Conservation (phyloP, 2,888 invertebrate species). For the Tiphia femorata region DNA sequence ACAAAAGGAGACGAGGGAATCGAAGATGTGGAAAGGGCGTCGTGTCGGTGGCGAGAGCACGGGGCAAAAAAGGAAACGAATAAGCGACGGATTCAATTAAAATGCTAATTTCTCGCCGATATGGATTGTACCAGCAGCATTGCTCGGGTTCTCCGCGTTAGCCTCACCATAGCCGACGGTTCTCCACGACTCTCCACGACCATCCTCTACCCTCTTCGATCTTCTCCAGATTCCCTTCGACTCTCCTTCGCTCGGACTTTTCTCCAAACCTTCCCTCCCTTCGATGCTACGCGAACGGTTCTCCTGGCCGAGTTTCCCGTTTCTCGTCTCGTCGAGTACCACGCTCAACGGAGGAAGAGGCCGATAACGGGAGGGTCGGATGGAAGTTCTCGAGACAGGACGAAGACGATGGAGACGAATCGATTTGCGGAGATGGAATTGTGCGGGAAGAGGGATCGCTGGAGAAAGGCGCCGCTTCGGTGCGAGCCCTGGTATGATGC, state of each 20-base stretch:
- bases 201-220: neutral
- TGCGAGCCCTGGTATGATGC: neutral
- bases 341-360: too few species aligned
- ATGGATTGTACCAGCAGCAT: slow-evolving; percentile 15
- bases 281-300: slow-evolving; percentile 7
- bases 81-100: slow-evolving; percentile 43
- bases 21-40: neutral
- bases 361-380: too few species aligned
- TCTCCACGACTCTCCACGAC: neutral
- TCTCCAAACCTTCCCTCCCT: neutral
- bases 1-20: neutral
- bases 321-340: too few species aligned
- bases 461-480: neutral
- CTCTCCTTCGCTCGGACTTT: neutral
- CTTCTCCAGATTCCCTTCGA: neutral
- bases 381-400: slow-evolving; percentile 15
- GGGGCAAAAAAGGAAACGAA: too few species aligned
- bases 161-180: neutral
- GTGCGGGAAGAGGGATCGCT: slow-evolving; percentile 4
- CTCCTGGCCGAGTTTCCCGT: slow-evolving; percentile 25
- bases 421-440: slow-evolving; percentile 18
- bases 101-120: slow-evolving; percentile 45
- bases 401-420: slow-evolving; percentile 22
- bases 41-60: neutral
- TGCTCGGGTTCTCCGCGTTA: slow-evolving; percentile 10